A percentile compares a stretch with the other conserved stretches of the same genome.
phyloP scores from a whole-genome alignment of 2,888 invertebrate genomes.

The Caenorhabditis becei region DNA sequence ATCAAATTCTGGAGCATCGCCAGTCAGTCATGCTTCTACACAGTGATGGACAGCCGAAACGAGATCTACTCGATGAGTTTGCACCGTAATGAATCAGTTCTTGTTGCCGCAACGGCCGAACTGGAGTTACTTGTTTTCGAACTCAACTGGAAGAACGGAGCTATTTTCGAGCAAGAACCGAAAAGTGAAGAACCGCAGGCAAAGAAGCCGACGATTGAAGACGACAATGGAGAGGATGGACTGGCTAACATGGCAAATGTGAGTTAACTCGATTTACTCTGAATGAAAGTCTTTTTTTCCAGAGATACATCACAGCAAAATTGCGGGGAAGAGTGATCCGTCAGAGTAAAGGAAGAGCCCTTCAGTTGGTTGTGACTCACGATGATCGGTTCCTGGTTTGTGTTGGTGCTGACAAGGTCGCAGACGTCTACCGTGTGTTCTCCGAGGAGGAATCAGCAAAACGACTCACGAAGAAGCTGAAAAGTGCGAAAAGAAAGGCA shows the following conservation, averaged over 20 bases:
- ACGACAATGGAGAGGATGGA: constrained; percentile 12
- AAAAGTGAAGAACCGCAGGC: constrained; percentile 39
- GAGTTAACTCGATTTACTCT: not conserved
- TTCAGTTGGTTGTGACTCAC: constrained; percentile 87
- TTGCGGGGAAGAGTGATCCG: constrained; percentile 90
- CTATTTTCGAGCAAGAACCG: constrained; percentile 51
- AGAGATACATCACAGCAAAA: constrained; percentile 87
- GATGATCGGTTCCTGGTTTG: constrained; percentile 88
- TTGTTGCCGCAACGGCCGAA: constrained; percentile 93
- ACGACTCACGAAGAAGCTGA: constrained; percentile 89
- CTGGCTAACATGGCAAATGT: constrained; percentile 61
- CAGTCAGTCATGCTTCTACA: constrained; percentile 95
- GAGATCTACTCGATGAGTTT: constrained; percentile 89
- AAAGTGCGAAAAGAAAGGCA: constrained; percentile 78
- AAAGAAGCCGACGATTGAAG: constrained; percentile 66
- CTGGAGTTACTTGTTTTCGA: constrained; percentile 89
- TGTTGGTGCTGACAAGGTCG: constrained; percentile 89
- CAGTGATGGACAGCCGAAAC: constrained; percentile 87
- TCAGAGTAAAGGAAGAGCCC: constrained; percentile 89
- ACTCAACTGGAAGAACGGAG: constrained; percentile 69
- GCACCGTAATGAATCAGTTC: constrained; percentile 88
- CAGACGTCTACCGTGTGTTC: constrained; percentile 91
- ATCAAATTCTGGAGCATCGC: constrained; percentile 98
- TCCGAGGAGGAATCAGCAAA: constrained; percentile 88
- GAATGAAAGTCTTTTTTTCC: constrained; percentile 72